Base-by-base conservation (phyloP, 2,888 invertebrate genomes). In the Troilus luridus region DNA sequence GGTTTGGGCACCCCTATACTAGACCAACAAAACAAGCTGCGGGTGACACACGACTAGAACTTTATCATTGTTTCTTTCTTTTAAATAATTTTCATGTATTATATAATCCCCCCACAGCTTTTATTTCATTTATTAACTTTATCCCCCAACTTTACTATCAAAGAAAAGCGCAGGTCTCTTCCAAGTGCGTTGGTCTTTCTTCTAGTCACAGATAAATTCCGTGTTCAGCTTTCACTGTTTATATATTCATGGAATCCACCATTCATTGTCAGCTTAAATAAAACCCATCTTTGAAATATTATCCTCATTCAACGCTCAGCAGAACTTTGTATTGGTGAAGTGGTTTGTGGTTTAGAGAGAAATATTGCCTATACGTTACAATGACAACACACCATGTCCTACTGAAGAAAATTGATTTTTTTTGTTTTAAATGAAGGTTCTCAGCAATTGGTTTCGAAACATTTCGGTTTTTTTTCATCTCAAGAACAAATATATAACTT, bases 191-290 rank as follows among this genome's bases (percentile, higher is more conserved):
- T n/a, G 9, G 64, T 64, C 64, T n/a, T n/a, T 67, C 67, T 0
- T 9, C n/a, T 12, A 27, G 14, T 12, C 67, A 19, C 19, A 77
- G 72, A 19, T 77, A 77, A 10, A 27, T 41, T 41, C 17, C 72
- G 12, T 77, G 7, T 17, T 6, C 10, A 27, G 72, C 72, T 77
- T 77, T 77, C 72, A 24, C 72, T 41, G 27, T 77, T 77, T 77
- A 77, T 77, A 27, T 77, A 77, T 77, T 77, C 72, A 77, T 77
- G 72, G 72, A 77, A 77, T 77, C 72, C 72, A 27, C 27, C 72
- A 77, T 77, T 77, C 72, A 77, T 17, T 77, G 72, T 14, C 72
- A 24, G 72, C 27, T 77, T 77, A 77, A 17, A 77, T 77, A 77
- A 77, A 77, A 77, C 41, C 72, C 72, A 19, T 77, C 17, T 27